Conservation (phyloP, 2,797 vertebrate genomes). For the Bradypodion ventrale region DNA sequence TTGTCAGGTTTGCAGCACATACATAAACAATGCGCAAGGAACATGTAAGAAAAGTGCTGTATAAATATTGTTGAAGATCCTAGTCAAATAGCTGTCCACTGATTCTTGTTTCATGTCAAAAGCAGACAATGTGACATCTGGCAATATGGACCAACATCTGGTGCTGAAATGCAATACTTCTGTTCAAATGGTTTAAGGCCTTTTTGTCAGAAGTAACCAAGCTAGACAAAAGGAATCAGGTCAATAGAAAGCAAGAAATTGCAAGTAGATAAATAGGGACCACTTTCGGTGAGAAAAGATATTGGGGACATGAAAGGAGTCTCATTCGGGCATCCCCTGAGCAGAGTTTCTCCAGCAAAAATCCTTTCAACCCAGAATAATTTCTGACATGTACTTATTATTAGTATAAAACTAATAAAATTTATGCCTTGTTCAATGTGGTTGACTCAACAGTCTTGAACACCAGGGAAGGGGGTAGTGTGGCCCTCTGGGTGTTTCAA, state of each 20-base stretch:
- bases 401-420: no score
- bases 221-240: not conserved
- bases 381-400: no score
- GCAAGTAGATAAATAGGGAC: no score
- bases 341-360: no score
- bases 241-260: no score
- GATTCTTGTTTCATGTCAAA: not conserved
- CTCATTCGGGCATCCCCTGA: no score
- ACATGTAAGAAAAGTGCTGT: not conserved
- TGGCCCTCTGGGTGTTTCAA: not conserved
- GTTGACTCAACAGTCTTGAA: not conserved
- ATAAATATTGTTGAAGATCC: not conserved
- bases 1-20: not conserved
- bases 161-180: not conserved
- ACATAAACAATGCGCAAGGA: not conserved
- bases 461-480: not conserved
- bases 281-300: no score
- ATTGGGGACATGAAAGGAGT: no score
- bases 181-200: not conserved
- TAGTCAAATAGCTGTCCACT: not conserved
- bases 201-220: not conserved
- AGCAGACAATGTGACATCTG: not conserved
- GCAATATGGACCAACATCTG: slow-evolving; percentile 2
- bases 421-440: not conserved
- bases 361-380: no score